phyloP scores from a whole-genome alignment of 1,140 invertebrate species.

The Bacillus rossius region DNA sequence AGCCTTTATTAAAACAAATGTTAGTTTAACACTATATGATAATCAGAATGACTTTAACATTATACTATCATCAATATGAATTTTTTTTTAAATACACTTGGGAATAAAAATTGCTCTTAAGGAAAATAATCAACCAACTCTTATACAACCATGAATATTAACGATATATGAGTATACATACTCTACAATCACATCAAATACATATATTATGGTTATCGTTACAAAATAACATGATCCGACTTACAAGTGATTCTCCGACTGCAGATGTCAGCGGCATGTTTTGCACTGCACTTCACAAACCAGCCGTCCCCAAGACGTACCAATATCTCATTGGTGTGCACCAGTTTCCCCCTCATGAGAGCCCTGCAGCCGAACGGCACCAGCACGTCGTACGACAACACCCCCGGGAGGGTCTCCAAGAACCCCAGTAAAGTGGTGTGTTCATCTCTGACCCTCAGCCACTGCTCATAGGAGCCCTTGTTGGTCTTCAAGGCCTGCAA shows the following conservation, averaged over 20 bases:
- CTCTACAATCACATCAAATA: too few relatives aligned
- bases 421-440: slow-evolving; percentile 39
- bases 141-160: too few relatives aligned
- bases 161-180: too few relatives aligned
- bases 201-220: too few relatives aligned
- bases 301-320: slow-evolving; percentile 62
- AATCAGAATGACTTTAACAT: too few relatives aligned
- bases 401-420: slow-evolving; percentile 35
- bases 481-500: slow-evolving; percentile 36
- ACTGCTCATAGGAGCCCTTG: slow-evolving; percentile 32
- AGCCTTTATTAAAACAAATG: too few relatives aligned
- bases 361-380: slow-evolving; percentile 59
- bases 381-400: slow-evolving; percentile 44
- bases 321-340: slow-evolving; percentile 67
- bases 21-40: too few relatives aligned
- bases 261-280: slow-evolving; percentile 56
- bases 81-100: too few relatives aligned
- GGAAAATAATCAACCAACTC: too few relatives aligned
- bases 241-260: slow-evolving; percentile 46
- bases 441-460: slow-evolving; percentile 36
- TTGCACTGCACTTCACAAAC: slow-evolving; percentile 61
- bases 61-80: too few relatives aligned
- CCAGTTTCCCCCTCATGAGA: slow-evolving; percentile 60
- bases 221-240: too few relatives aligned
- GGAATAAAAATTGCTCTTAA: too few relatives aligned